Evolutionary conservation across 1,140 invertebrate genomes (phyloP), one percentile per base, ranked within the genome.

Genomic region (Ganaspis sp.): DNA sequence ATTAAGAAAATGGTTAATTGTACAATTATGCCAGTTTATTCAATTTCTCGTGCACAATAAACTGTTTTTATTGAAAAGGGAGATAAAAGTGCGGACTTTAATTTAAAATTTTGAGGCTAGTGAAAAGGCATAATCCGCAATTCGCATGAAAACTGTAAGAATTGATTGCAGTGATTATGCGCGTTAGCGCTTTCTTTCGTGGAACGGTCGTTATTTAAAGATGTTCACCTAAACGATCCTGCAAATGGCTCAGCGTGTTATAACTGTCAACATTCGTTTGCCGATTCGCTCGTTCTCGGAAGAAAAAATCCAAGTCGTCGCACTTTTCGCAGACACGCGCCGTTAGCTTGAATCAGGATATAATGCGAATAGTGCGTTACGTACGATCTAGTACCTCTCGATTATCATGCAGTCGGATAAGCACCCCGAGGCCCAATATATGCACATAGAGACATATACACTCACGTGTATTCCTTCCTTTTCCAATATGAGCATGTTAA

Each of bases 161-260:
- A 84, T 84, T 80, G 78, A 84, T 84, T 79, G 83, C 79, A 73
- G 79, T 79, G 80, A 84, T 84, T 83, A 84, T 81, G 80, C 81
- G 80, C 81, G 78, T 84, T 81, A 80, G 80, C 81, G 79, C 78
- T 83, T 84, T 80, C 79, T 83, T 83, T 77, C 81, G 76, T 80
- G 77, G 72, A 58, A 72, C 80, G 78, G 78, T 74, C 80, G 78
- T 85, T 83, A 83, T 85, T 85, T 85, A 83, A 83, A 80, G 80
- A 81, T 80, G 79, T 80, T 85, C 80, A 76, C 78, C 78, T 80
- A 85, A 85, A 85, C 81, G 83, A 85, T 85, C 81, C 77, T 79
- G 81, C 83, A 83, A 85, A 85, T 85, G 81, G 80, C 80, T 82
- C 80, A 80, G 74, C 75, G 81, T 78, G 79, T 83, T 85, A 80